Evolutionary conservation across 1,140 invertebrate species (phyloP), one percentile per base, ranked within the genome.

Genomic region (Brachionus sp.): DNA sequence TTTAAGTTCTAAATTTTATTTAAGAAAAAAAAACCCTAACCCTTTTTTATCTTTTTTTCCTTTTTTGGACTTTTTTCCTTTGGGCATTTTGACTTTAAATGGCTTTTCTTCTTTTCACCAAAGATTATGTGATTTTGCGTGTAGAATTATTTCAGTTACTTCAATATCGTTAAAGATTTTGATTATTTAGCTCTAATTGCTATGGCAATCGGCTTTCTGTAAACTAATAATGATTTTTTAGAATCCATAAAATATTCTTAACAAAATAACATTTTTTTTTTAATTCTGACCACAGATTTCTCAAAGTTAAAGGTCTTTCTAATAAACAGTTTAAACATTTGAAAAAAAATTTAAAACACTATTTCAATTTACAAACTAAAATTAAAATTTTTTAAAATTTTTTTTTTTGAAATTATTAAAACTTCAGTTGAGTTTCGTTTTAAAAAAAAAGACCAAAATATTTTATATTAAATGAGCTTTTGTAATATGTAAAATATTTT

Each of bases 1-100:
- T 42, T 9, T 44, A 57, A 39, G 83, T 23, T 83, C 16, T 37
- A 75, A 35, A 82, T 35, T 19, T 25, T 75, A n/a, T 23, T 39
- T 39, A 37, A n/a, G n/a, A n/a, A n/a, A n/a, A 64, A 57, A 68
- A 39, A 19, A 10, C 5, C 19, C 44, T n/a, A 57, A 70, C 37
- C 33, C 29, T 39, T 44, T 53, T 37, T 80, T 42, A 19, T 66
- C 23, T 80, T 78, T 53, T 29, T 82, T 50, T 7, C 53, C 46
- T 37, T 62, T 57, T 62, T 78, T 78, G 5, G 46, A 57, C 23
- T 78, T 78, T 37, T 62, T 78, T 23, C 39, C 53, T 78, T 78
- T 78, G 12, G 77, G 53, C 53, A 62, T 78, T 35, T 62, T 62
- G 39, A 19, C 29, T 16, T 23, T 64, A 5, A 12, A 9, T 12